These are phyloP conservation scores for Recurvirostra avosetta DNA, from an alignment of 2,113 vertebrate genomes.

Conservation along the genomic window DNA sequence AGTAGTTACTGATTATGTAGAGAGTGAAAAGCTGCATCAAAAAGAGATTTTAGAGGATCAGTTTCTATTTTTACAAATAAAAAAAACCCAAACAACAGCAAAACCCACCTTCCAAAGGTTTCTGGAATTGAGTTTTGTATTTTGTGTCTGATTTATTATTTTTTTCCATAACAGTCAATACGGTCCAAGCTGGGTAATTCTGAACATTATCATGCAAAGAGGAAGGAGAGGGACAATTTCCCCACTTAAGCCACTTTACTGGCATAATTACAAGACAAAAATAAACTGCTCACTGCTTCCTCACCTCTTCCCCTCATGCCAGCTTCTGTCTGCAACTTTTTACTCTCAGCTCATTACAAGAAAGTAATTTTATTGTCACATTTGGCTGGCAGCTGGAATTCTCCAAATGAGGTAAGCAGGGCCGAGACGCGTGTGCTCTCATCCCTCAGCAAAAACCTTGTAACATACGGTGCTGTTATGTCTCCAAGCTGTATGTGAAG, in stretches of 20 bases:
- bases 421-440: background rate
- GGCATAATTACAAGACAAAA: background rate
- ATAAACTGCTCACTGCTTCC: background rate
- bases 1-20: background rate
- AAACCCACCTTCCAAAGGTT: background rate
- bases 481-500: background rate
- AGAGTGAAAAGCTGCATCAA: background rate
- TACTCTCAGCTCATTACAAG: background rate
- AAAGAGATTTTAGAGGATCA: background rate
- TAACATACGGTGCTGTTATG: background rate
- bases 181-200: background rate
- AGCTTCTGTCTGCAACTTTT: background rate
- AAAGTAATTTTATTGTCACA: background rate
- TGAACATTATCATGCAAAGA: background rate
- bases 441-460: background rate
- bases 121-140: background rate
- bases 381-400: slow-evolving; percentile 3
- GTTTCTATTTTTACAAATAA: background rate
- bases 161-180: background rate
- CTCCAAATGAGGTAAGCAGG: background rate
- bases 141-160: background rate
- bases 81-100: background rate
- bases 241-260: background rate
- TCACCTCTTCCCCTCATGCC: background rate
- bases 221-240: slow-evolving; percentile 6